phyloP scores from a whole-genome alignment of 2,113 vertebrate species.

The Daphoenositta chrysoptera region DNA sequence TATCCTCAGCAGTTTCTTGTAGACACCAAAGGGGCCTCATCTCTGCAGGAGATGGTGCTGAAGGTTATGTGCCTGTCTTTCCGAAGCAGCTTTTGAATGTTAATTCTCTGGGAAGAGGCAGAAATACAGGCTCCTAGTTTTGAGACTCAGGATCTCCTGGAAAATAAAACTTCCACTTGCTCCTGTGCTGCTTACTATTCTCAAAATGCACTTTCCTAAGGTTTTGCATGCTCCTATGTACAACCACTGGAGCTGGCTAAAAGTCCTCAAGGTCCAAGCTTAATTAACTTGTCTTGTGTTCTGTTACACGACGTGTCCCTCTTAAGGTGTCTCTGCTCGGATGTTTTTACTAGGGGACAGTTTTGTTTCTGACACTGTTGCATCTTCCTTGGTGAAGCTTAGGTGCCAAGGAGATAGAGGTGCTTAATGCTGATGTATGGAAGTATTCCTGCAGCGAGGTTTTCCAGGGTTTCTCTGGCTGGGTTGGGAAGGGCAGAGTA shows the following conservation, averaged over 20 bases:
- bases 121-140: neutral
- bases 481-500: neutral
- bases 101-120: neutral
- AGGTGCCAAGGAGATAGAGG: neutral
- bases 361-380: neutral
- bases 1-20: neutral
- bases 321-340: neutral
- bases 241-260: neutral
- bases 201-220: neutral
- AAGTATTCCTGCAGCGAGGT: neutral
- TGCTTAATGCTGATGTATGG: neutral
- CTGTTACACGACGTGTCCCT: neutral
- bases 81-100: neutral
- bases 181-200: neutral
- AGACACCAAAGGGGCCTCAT: neutral
- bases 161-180: neutral
- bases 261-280: neutral
- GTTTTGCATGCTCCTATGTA: fast-evolving
- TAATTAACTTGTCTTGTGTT: neutral
- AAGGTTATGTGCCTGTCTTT: neutral
- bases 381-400: neutral
- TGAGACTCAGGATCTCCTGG: neutral
- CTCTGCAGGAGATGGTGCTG: neutral
- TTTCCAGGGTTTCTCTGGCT: neutral
- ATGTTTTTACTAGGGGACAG: neutral